Evolutionary conservation across 2,797 vertebrate species (phyloP), one percentile per base, ranked within the genome.

Genomic region (Halcyon chelicuti): DNA sequence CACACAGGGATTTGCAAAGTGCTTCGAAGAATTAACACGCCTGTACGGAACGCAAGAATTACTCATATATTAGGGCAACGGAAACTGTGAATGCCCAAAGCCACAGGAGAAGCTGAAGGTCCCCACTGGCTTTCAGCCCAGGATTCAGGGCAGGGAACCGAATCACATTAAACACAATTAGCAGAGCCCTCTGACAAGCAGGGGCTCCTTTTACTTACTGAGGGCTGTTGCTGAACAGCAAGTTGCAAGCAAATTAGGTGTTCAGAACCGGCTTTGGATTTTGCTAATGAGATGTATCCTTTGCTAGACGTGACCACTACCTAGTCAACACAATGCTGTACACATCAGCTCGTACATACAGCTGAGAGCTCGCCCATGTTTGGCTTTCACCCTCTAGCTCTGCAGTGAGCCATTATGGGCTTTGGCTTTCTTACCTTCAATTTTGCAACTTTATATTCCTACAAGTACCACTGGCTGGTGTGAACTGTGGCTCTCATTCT

Each of bases 21-120:
- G 71, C 80, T 85, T 73, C 58, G 63, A 37, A 42, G 96, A 84
- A 95, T 96, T 96, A 96, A 65, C 92, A 83, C 33, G 2, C 87
- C 77, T 28, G 47, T 78, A 42, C 1, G 7, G 83, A 71, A 82
- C 4, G 9, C 33, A 49, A 39, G 91, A 86, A 60, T 60, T 66
- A 44, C 62, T 84, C 47, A 15, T 5, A 1, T 68, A 47, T 51
- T 26, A 76, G 83, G 19, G 83, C 2, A 10, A 26, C 19, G 83
- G 79, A 86, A 94, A 85, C 47, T 39, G 60, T 0, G 5, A 93
- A 86, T 25, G 35, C 75, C 49, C 87, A 83, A 72, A 92, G 75
- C 52, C 67, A 42, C 52, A 14, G 72, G 29, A 76, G 63, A 22
- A 80, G 68, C 54, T 23, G n/a, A 71, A 95, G 49, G 58, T 77